phyloP scores from a whole-genome alignment of 2,113 vertebrate species.

The Acanthisitta chloris region DNA sequence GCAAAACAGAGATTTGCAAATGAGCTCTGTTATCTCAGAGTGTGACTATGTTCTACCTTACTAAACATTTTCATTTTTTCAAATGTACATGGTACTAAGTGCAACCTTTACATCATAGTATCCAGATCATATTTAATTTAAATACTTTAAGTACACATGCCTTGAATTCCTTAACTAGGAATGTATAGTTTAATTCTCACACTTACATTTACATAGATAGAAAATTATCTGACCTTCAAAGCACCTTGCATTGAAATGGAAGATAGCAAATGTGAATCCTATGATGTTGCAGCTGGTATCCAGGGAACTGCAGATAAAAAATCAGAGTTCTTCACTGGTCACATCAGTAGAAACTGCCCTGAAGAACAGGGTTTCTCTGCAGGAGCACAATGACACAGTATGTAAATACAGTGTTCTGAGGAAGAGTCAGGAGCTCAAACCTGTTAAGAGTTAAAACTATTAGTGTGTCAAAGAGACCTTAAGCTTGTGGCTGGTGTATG shows the following conservation, averaged over 20 bases:
- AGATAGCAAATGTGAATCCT: background rate
- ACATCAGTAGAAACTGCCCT: background rate
- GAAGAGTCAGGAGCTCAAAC: background rate
- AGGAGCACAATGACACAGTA: background rate
- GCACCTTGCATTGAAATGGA: background rate
- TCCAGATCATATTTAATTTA: background rate
- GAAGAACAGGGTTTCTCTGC: background rate
- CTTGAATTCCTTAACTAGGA: background rate
- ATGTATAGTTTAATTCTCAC: background rate
- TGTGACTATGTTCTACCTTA: background rate
- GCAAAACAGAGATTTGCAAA: background rate
- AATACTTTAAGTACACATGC: background rate
- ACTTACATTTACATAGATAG: background rate
- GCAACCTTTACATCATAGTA: background rate
- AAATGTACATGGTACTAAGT: background rate
- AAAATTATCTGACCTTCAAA: conserved; percentile 4
- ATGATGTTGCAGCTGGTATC: background rate
- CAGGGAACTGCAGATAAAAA: background rate
- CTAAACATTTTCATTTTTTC: background rate
- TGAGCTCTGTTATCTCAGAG: background rate
- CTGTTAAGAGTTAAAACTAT: background rate
- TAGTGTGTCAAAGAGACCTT: background rate
- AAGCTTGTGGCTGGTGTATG: background rate
- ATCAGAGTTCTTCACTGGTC: background rate
- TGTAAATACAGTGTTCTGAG: background rate